These are phyloP conservation scores for Actinemys pallida DNA, from an alignment of 2,113 vertebrate genomes.

Conservation along the genomic window DNA sequence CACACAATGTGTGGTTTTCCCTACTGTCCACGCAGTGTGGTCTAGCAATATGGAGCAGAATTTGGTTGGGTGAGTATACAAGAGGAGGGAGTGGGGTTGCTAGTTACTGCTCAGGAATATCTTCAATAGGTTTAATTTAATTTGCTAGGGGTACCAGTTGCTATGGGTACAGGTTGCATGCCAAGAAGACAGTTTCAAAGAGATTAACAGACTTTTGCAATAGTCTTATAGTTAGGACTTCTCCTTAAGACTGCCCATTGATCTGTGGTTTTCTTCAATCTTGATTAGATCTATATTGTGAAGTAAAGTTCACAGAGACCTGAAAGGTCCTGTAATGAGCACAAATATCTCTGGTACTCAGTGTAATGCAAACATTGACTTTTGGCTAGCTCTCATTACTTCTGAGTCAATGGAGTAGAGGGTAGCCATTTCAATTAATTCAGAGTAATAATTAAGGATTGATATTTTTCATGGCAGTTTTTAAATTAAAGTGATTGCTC, in stretches of 20 bases:
- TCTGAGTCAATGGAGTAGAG: neutral
- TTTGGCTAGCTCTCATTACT: neutral
- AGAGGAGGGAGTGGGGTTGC: neutral
- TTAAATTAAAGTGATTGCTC: neutral
- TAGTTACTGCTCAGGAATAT: neutral
- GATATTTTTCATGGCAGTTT: neutral
- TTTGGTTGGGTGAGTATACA: rapidly evolving
- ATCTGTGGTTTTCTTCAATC: neutral
- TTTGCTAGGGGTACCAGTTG: neutral
- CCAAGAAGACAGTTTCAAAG: neutral
- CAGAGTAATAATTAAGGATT: neutral
- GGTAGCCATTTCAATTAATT: neutral
- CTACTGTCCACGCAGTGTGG: rapidly evolving
- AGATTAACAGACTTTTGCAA: neutral
- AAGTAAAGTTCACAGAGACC: neutral
- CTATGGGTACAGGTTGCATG: neutral
- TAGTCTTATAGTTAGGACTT: neutral
- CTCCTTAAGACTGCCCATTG: neutral
- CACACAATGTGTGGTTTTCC: neutral
- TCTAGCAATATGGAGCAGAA: neutral
- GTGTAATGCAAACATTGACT: neutral
- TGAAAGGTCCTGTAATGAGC: neutral
- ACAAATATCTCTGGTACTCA: neutral
- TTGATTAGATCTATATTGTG: neutral
- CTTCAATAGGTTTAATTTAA: neutral